phyloP scores from a whole-genome alignment of 1,140 invertebrate species.

The Triops cancriformis region DNA sequence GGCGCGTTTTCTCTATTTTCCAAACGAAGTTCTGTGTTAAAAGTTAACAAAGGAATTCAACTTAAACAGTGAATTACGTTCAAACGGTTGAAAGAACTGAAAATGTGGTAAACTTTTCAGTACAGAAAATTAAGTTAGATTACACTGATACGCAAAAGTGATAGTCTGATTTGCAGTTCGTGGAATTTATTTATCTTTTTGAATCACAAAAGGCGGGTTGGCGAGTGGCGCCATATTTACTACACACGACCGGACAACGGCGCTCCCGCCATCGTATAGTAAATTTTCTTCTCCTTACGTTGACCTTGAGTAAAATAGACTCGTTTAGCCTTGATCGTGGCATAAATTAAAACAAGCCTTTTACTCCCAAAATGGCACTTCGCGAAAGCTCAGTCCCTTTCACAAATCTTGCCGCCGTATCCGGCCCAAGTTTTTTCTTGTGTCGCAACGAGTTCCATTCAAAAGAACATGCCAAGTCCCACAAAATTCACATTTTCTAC shows the following conservation, averaged over 20 bases:
- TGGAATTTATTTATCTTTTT: background rate
- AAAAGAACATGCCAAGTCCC: background rate
- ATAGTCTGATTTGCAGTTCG: background rate
- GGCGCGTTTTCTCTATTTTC: too few relatives aligned
- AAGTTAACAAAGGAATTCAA: too few relatives aligned
- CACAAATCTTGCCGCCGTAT: background rate
- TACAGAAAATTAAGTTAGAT: too few relatives aligned
- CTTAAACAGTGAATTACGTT: too few relatives aligned
- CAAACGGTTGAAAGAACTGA: too few relatives aligned
- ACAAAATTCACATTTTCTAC: background rate
- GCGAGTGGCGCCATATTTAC: slow-evolving; percentile 12
- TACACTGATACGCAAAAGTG: too few relatives aligned
- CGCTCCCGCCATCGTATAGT: background rate
- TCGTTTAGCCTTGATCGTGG: background rate
- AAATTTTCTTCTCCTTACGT: background rate
- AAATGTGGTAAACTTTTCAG: too few relatives aligned
- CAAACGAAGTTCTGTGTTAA: too few relatives aligned
- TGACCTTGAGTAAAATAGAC: background rate
- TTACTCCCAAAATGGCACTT: background rate
- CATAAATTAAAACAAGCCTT: background rate
- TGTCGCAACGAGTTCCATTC: background rate
- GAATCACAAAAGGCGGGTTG: slow-evolving; percentile 12
- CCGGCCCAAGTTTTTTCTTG: background rate
- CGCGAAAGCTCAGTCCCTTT: background rate
- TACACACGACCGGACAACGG: background rate